Conservation (phyloP, 2,888 invertebrate genomes). For the Drosophila limbata region DNA sequence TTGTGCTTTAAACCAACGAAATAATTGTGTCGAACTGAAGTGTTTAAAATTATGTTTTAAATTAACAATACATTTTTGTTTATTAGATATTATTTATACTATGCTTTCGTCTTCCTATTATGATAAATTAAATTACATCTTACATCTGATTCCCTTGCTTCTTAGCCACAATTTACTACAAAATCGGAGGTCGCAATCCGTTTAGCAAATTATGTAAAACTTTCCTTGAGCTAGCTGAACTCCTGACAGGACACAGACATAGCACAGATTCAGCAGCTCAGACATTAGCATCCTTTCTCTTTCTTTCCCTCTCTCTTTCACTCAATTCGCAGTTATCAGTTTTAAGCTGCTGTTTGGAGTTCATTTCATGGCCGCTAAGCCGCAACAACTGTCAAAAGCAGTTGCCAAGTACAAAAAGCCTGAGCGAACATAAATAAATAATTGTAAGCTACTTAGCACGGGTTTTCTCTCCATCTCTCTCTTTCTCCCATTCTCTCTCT, state of each 20-base stretch:
- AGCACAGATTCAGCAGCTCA: constrained; percentile 9
- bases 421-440: constrained; percentile 67
- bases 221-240: constrained; percentile 29
- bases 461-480: constrained; percentile 1
- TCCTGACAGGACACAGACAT: constrained; percentile 20
- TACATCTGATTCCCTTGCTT: constrained; percentile 3
- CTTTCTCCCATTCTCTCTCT: too few relatives aligned
- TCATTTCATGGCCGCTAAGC: constrained; percentile 63
- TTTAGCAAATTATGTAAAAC: constrained; percentile 57
- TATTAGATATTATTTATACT: neutral
- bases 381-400: constrained; percentile 65
- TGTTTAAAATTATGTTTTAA: too few relatives aligned
- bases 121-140: neutral
- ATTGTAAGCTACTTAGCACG: constrained; percentile 69
- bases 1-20: too few relatives aligned
- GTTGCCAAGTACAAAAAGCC: constrained; percentile 44
- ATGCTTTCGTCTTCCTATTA: neutral
- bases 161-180: constrained; percentile 9
- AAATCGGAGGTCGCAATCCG: constrained; percentile 30
- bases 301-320: neutral
- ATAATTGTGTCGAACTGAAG: too few relatives aligned
- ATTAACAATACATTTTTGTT: neutral
- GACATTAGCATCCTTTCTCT: constrained; percentile 3
- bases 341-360: constrained; percentile 45
- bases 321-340: neutral